Conservation (phyloP, 2,888 invertebrate species). For the Listrodromus nycthemerus region DNA sequence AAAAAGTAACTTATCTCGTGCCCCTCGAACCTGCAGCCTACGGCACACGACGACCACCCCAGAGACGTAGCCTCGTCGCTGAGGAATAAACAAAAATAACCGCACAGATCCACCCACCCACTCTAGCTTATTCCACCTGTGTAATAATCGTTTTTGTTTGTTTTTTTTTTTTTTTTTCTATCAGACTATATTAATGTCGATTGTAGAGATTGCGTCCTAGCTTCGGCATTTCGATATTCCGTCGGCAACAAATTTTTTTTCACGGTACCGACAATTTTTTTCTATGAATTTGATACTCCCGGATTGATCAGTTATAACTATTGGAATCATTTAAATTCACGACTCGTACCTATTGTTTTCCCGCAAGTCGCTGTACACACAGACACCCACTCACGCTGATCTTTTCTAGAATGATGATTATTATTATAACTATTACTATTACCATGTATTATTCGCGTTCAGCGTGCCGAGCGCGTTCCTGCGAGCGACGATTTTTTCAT, state of each 20-base stretch:
- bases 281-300: neutral
- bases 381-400: constrained; percentile 34
- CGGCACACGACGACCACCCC: constrained; percentile 75
- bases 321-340: constrained; percentile 39
- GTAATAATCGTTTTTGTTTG: constrained; percentile 50
- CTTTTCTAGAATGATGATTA: constrained; percentile 41
- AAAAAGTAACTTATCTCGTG: constrained; percentile 80
- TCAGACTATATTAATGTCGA: constrained; percentile 11
- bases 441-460: constrained; percentile 45
- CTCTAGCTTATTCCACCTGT: constrained; percentile 57
- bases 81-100: constrained; percentile 62
- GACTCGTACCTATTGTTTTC: constrained; percentile 46
- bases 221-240: constrained; percentile 20
- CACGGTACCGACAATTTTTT: neutral
- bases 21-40: constrained; percentile 78
- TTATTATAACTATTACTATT: constrained; percentile 48
- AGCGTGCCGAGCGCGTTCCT: constrained; percentile 23
- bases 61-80: constrained; percentile 61
- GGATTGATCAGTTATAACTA: constrained; percentile 23
- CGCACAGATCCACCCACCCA: constrained; percentile 10
- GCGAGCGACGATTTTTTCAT: constrained; percentile 24
- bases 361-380: constrained; percentile 41
- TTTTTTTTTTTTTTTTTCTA: constrained; percentile 37
- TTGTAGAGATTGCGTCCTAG: constrained; percentile 10
- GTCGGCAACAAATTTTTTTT: neutral